These are phyloP conservation scores for Anolis carolinensis DNA, from an alignment of 2,113 vertebrate genomes.

Conservation along the genomic window DNA sequence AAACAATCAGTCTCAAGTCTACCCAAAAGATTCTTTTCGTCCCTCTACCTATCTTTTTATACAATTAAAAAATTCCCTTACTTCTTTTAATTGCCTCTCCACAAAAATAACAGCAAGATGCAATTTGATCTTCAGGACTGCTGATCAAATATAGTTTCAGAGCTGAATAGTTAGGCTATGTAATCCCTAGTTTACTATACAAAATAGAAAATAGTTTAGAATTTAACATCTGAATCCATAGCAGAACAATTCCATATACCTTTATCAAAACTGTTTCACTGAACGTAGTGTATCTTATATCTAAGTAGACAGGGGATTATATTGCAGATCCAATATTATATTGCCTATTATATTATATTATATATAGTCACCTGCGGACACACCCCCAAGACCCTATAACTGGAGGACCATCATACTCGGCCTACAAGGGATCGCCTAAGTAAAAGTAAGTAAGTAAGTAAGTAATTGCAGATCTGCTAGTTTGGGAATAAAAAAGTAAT, in stretches of 20 bases:
- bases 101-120: background rate
- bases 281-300: background rate
- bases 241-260: background rate
- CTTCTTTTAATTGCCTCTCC: background rate
- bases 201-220: conserved; percentile 12
- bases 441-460: too few species aligned
- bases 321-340: background rate
- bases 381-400: too few species aligned
- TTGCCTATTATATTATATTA: too few species aligned
- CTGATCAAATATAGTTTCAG: background rate
- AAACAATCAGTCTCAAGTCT: too few species aligned
- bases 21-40: too few species aligned
- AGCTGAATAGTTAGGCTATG: too few species aligned
- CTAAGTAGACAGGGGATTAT: background rate
- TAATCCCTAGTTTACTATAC: background rate
- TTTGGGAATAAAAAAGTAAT: conserved; percentile 28
- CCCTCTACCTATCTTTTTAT: too few species aligned
- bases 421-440: too few species aligned
- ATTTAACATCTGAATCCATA: conserved; percentile 28
- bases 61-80: background rate
- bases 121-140: background rate
- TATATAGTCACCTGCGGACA: too few species aligned
- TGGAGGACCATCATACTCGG: too few species aligned
- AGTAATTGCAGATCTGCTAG: background rate
- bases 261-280: background rate